A percentile compares a stretch with the other conserved stretches of the same genome.
Conservation (phyloP, 2,113 vertebrate species). For the Melospiza georgiana region DNA sequence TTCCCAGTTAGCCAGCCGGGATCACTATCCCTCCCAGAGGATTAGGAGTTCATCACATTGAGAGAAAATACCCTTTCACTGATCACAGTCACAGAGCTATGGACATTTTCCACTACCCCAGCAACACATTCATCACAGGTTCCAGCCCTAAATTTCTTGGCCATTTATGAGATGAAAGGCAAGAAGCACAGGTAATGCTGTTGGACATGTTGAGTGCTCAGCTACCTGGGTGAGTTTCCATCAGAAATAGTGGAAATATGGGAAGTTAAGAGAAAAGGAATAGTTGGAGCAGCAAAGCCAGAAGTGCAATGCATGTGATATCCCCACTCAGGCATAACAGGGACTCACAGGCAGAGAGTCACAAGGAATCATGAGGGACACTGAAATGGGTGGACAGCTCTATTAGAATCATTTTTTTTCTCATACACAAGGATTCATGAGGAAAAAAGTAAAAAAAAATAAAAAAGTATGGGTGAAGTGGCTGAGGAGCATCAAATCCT, state of each 20-base stretch:
- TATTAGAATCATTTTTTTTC: not conserved
- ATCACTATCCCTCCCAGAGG: not conserved
- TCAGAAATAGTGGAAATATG: not conserved
- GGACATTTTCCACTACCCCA: not conserved
- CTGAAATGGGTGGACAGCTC: not conserved
- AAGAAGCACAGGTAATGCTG: not conserved
- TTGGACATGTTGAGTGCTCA: not conserved
- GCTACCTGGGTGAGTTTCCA: rapidly evolving
- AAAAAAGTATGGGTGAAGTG: not conserved
- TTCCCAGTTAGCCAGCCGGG: not conserved
- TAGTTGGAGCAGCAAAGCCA: not conserved
- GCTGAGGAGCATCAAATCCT: not conserved
- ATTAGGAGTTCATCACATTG: not conserved
- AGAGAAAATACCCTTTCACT: not conserved
- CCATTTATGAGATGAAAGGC: not conserved
- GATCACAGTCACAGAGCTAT: not conserved
- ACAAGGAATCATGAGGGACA: not conserved
- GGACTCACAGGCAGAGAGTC: not conserved
- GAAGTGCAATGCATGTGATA: not conserved
- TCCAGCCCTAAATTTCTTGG: not conserved
- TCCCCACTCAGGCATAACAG: not conserved
- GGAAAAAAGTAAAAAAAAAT: not conserved
- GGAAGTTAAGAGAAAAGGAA: not conserved
- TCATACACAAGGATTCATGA: not conserved
- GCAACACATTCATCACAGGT: not conserved